Evolutionary conservation across 2,888 invertebrate species (phyloP).

Genomic region (Coenonympha glycerion): DNA sequence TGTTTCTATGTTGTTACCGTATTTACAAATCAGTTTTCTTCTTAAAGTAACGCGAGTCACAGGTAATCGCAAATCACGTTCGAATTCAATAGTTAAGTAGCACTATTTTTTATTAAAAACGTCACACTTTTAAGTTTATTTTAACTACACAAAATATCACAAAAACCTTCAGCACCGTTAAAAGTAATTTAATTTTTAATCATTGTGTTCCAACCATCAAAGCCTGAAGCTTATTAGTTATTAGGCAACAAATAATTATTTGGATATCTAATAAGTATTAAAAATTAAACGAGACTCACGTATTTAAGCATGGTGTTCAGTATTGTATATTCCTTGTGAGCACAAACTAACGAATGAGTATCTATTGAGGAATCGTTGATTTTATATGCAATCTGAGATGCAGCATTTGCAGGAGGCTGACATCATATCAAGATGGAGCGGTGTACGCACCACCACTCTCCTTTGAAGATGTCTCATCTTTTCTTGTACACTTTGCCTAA

Average conservation of each 20-base stretch:
- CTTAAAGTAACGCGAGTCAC: too few species aligned
- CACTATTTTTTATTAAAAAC: neutral
- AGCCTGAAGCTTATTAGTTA: conserved; percentile 28
- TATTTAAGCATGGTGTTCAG: conserved; percentile 71
- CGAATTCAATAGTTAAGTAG: too few species aligned
- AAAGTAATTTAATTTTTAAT: conserved; percentile 11
- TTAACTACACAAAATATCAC: conserved; percentile 30
- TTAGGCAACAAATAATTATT: too few species aligned
- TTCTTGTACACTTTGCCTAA: conserved; percentile 46
- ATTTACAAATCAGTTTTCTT: too few species aligned
- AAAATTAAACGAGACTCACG: conserved; percentile 53
- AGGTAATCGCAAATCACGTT: too few species aligned
- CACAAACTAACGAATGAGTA: conserved; percentile 73
- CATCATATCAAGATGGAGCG: conserved; percentile 56
- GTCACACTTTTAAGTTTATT: neutral
- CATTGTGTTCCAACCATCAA: conserved; percentile 17
- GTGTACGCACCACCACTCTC: conserved; percentile 41
- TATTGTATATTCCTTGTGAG: conserved; percentile 67
- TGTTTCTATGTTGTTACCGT: too few species aligned
- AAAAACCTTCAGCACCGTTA: conserved; percentile 40
- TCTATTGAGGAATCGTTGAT: conserved; percentile 59
- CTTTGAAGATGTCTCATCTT: conserved; percentile 40
- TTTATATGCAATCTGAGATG: conserved; percentile 66
- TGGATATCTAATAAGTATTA: too few species aligned
- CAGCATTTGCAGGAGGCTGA: conserved; percentile 60